These are phyloP conservation scores for Leucophenga montana DNA, from an alignment of 2,888 invertebrate genomes.

Conservation along the genomic window DNA sequence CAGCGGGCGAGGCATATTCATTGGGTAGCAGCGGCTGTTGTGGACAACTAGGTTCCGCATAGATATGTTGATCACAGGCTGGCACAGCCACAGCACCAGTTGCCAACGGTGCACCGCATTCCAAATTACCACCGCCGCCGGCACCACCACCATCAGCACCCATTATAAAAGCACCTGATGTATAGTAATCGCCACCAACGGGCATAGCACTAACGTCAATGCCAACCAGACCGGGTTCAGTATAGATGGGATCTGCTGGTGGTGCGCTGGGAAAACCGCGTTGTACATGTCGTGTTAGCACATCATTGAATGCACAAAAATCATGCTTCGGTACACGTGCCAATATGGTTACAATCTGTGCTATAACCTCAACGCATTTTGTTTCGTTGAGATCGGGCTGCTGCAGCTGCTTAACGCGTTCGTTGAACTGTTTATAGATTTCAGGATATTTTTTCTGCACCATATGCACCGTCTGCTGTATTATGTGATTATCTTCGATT, in stretches of 20 bases:
- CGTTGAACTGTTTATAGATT: constrained; percentile 57
- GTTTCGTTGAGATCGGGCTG: constrained; percentile 56
- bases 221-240: constrained; percentile 59
- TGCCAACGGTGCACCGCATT: background rate
- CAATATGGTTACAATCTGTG: constrained; percentile 60
- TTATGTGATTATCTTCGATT: constrained; percentile 55
- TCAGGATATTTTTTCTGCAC: constrained; percentile 64
- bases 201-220: constrained; percentile 4
- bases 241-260: constrained; percentile 59
- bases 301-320: constrained; percentile 63
- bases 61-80: constrained; percentile 61
- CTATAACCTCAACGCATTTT: constrained; percentile 61
- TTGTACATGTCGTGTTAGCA: constrained; percentile 61
- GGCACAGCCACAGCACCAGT: constrained; percentile 21
- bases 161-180: constrained; percentile 38
- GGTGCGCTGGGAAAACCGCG: constrained; percentile 51
- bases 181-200: constrained; percentile 42
- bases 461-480: constrained; percentile 58
- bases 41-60: constrained; percentile 65
- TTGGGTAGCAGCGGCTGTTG: constrained; percentile 64
- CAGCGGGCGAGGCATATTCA: constrained; percentile 67
- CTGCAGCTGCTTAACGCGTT: constrained; percentile 56
- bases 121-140: background rate
- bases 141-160: background rate
- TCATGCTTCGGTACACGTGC: constrained; percentile 56